A percentile compares a stretch with the other conserved stretches of the same genome.
These are phyloP conservation scores for Poecilia wingei DNA, from an alignment of 2,797 vertebrate genomes.

Conservation along the genomic window DNA sequence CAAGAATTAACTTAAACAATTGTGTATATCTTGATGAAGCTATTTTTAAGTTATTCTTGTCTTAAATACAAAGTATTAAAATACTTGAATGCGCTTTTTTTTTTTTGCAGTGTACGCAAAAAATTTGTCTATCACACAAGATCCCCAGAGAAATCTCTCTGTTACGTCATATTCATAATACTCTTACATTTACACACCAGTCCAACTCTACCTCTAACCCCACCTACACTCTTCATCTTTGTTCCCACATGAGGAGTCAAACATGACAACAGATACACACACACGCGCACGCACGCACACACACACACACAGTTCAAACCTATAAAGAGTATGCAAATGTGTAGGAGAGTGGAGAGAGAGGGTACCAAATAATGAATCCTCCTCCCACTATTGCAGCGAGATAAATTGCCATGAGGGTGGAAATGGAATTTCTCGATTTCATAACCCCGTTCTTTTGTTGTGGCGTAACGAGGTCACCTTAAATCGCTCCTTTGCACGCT, in stretches of 20 bases:
- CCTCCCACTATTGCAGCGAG: conserved; percentile 48
- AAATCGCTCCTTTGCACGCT: conserved; percentile 45
- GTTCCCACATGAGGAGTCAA: conserved; percentile 27
- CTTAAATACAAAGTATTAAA: no score
- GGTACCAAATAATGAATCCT: conserved; percentile 60
- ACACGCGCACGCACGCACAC: background rate
- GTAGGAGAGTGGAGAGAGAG: conserved; percentile 31
- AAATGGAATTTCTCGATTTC: conserved; percentile 74
- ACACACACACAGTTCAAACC: conserved; percentile 4
- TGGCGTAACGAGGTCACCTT: conserved; percentile 67
- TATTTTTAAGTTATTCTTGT: no score
- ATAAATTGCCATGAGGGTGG: conserved; percentile 62
- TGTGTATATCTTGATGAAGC: no score
- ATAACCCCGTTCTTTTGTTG: conserved; percentile 68
- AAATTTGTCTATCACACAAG: background rate
- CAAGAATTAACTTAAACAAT: no score
- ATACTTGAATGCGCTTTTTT: no score
- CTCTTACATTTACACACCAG: conserved; percentile 2
- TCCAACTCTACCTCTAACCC: conserved; percentile 24
- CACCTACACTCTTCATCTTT: conserved; percentile 10
- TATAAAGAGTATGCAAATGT: conserved; percentile 57
- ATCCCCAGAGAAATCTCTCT: background rate
- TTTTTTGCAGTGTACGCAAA: no score
- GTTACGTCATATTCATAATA: background rate
- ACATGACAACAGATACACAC: conserved; percentile 7